Evolutionary conservation across 2,888 invertebrate genomes (phyloP), one percentile per base, ranked within the genome.

Genomic region (Meandrusa payeni): DNA sequence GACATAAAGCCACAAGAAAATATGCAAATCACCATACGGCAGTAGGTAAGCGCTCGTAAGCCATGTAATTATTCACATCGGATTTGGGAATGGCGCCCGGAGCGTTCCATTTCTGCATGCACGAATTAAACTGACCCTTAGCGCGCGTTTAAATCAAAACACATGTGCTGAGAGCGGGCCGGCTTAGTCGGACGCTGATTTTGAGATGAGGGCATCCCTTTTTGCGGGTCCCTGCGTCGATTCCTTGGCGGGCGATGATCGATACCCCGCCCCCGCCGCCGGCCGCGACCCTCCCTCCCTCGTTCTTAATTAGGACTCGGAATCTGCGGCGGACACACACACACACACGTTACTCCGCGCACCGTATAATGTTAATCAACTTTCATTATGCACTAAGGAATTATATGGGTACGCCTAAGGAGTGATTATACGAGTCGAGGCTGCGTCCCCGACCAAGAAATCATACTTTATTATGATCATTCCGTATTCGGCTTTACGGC

Each of bases 271-370:
- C 64, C 56, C 75, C 76, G 67, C 77, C 77, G 73, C 76, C 77
- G 76, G 77, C 77, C 76, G 76, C 73, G 74, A 68, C 74, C 76
- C 76, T 68, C 76, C 71, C 73, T 87, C 34, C 39, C 39, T 90
- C 90, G 88, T 91, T 92, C 93, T 93, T 93, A 93, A 93, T 93
- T 93, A 93, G 93, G 92, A 92, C 91, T 92, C 91, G 91, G 92
- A 93, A 93, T 93, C 93, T 93, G 93, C 90, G 91, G 92, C 92
- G 92, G 93, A 93, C 93, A 92, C 92, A 91, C 92, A 88, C 89
- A 86, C 88, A 81, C 76, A 61, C 73, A 59, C 46, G 33, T 38
- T 9, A 27, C 17, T 11, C 26, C 39, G 46, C 50, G 46, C 52
- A 61, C 67, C 59, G 71, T 70, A 69, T 82, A 82, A 86, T 83